Evolutionary conservation across 2,888 invertebrate genomes (phyloP).

Genomic region (Napeogenes sylphis): DNA sequence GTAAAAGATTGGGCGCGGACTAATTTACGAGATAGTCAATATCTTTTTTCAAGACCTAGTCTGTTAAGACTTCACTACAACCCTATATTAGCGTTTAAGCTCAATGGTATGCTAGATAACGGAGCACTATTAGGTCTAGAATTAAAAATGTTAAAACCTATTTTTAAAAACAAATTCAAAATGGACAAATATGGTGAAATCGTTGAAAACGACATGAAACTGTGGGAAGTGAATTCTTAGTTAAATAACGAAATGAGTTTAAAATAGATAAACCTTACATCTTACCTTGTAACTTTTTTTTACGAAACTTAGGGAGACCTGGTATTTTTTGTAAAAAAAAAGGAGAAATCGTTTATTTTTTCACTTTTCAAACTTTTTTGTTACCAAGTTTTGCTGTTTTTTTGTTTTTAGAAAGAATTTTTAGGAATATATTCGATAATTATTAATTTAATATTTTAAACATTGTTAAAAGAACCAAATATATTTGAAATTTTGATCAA

Average conservation of each 20-base stretch:
- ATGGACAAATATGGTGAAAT: slow-evolving; percentile 88
- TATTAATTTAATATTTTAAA: no score
- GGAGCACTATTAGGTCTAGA: slow-evolving; percentile 88
- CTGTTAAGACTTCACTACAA: slow-evolving; percentile 88
- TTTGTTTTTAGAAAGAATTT: no score
- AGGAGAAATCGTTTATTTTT: no score
- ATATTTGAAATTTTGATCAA: no score
- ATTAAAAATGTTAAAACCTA: slow-evolving; percentile 84
- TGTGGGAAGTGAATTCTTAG: slow-evolving; percentile 83
- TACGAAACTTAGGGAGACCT: no score
- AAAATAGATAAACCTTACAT: no score
- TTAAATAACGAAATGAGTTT: slow-evolving; percentile 5
- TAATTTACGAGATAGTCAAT: slow-evolving; percentile 83
- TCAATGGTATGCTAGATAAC: slow-evolving; percentile 84
- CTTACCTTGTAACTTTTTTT: no score
- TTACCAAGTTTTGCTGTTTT: no score
- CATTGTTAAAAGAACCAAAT: no score
- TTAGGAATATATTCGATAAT: no score
- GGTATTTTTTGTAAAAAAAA: no score
- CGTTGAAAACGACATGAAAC: slow-evolving; percentile 89
- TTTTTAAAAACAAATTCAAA: slow-evolving; percentile 83
- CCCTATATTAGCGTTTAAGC: slow-evolving; percentile 80
- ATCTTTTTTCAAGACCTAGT: slow-evolving; percentile 87
- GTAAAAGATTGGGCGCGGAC: slow-evolving; percentile 85
- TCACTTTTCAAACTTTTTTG: no score